Percentiles rank a stretch among this genome's conserved stretches.
Conservation (phyloP, 92 coral and sea anemone species). For the Epizoanthus fatuus region DNA sequence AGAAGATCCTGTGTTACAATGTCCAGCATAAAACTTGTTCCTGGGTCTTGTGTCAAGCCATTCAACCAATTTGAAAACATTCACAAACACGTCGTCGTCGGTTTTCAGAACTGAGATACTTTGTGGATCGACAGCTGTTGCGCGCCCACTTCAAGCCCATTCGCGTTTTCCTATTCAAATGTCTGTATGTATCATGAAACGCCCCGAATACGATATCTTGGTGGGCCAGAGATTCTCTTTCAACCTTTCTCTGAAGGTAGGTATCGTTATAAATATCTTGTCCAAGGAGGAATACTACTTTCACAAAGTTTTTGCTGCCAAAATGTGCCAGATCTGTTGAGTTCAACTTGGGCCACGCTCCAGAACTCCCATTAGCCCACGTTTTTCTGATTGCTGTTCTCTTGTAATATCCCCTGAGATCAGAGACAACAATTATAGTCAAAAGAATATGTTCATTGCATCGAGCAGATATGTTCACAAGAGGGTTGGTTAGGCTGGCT, state of each 20-base stretch:
- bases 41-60: no score
- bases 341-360: not conserved
- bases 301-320: not conserved
- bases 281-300: conserved; percentile 4
- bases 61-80: no score
- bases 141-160: conserved; percentile 18
- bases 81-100: no score
- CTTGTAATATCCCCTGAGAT: not conserved
- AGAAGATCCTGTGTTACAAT: no score
- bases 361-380: not conserved
- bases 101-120: no score
- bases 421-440: not conserved
- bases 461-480: not conserved
- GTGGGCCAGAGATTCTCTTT: not conserved
- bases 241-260: not conserved
- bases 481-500: not conserved
- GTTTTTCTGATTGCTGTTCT: not conserved
- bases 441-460: not conserved
- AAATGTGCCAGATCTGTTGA: not conserved
- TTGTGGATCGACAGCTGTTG: not conserved
- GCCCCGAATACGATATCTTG: conserved; percentile 8
- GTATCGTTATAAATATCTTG: not conserved
- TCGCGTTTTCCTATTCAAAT: not conserved
- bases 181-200: not conserved
- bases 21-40: no score